A percentile compares a stretch with the other conserved stretches of the same genome.
Conservation (phyloP, 1,140 invertebrate species). For the Formica selysi region DNA sequence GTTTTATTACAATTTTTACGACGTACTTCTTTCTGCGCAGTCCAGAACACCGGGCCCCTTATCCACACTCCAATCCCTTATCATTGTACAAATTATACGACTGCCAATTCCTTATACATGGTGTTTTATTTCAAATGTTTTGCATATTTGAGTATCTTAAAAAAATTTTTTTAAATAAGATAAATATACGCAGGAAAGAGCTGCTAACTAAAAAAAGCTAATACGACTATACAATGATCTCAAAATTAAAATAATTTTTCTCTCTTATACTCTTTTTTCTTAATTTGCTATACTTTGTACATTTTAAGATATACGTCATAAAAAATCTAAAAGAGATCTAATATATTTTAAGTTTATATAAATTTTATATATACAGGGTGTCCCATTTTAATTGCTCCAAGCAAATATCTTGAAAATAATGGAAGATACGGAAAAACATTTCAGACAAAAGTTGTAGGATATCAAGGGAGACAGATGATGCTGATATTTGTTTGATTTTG, state of each 20-base stretch:
- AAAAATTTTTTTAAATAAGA: neutral
- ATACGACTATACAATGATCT: neutral
- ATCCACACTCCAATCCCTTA: neutral
- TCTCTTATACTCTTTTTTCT: neutral
- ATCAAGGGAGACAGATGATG: no score
- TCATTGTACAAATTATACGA: slow-evolving; percentile 42
- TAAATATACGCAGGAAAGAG: neutral
- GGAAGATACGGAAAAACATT: no score
- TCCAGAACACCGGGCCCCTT: slow-evolving; percentile 31
- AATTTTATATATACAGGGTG: neutral
- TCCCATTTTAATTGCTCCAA: no score
- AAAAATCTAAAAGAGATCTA: neutral
- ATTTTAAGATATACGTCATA: neutral
- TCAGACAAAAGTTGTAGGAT: no score
- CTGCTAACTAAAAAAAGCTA: neutral
- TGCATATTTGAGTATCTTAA: no score
- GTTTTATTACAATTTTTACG: slow-evolving; percentile 64
- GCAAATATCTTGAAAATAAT: no score
- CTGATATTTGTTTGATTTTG: no score
- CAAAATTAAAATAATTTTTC: neutral
- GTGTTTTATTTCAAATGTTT: neutral
- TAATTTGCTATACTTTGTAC: neutral
- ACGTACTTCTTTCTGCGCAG: slow-evolving; percentile 34
- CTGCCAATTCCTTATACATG: slow-evolving; percentile 28
- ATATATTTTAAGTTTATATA: neutral